A percentile compares a stretch with the other conserved stretches of the same genome.
Conservation (phyloP, 2,113 vertebrate genomes). For the Xenopus borealis region DNA sequence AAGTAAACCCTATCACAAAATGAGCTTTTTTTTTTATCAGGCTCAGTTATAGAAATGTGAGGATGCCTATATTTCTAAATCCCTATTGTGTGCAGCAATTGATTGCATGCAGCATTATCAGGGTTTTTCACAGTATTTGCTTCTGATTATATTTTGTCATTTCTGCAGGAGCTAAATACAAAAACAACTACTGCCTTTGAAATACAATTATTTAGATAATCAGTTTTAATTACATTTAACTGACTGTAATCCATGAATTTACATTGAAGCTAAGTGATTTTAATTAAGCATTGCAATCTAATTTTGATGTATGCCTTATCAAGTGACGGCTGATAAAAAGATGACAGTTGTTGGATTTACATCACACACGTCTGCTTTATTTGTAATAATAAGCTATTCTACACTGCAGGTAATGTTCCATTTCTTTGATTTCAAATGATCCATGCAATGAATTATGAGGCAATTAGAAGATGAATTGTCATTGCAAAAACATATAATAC, state of each 20-base stretch:
- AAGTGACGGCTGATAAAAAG: conserved; percentile 15
- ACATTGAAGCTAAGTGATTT: conserved; percentile 57
- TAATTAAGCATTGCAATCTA: conserved; percentile 42
- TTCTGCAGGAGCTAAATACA: conserved; percentile 53
- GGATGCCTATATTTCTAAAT: too few relatives aligned
- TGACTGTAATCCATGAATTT: conserved; percentile 58
- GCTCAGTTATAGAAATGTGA: too few relatives aligned
- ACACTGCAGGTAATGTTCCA: not conserved
- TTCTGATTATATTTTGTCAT: conserved; percentile 56
- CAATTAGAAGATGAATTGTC: not conserved
- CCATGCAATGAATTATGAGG: not conserved
- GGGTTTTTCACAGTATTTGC: conserved; percentile 54
- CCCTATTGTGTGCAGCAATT: conserved; percentile 47
- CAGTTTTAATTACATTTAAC: conserved; percentile 59
- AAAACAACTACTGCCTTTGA: conserved; percentile 53
- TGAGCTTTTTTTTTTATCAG: too few relatives aligned
- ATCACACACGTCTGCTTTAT: conserved; percentile 4
- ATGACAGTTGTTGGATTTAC: conserved; percentile 46
- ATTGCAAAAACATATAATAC: not conserved
- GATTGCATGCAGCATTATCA: conserved; percentile 57
- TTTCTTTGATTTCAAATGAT: conserved; percentile 10
- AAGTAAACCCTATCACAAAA: too few relatives aligned
- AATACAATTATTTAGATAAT: conserved; percentile 63
- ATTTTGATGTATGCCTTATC: conserved; percentile 51
- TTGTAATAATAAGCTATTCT: not conserved